Evolutionary conservation across 1,140 invertebrate species (phyloP).

Genomic region (Chrysomallon squamiferum): DNA sequence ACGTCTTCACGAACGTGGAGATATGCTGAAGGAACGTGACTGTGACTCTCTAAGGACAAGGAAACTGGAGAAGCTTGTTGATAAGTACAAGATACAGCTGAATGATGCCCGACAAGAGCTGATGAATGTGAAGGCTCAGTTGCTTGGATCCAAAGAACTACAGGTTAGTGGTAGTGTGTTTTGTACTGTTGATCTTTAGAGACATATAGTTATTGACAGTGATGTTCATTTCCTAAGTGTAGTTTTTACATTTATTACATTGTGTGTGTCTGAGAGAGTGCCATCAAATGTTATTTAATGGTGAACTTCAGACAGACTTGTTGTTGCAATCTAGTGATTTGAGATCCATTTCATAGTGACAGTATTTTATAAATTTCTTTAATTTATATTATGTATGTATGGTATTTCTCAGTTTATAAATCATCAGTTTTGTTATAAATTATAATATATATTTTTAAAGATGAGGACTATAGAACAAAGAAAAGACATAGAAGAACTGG

Average conservation of each 20-base stretch:
- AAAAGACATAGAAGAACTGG: conserved; percentile 55
- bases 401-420: no score
- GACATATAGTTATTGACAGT: no score
- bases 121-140: conserved; percentile 57
- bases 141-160: conserved; percentile 56
- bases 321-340: no score
- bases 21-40: conserved; percentile 56
- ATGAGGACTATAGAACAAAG: conserved; percentile 55
- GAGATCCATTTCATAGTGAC: no score
- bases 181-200: no score
- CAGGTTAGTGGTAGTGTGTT: conserved; percentile 54
- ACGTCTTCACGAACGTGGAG: conserved; percentile 43
- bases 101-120: conserved; percentile 50
- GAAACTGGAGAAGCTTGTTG: conserved; percentile 55
- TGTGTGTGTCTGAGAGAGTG: no score
- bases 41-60: conserved; percentile 45
- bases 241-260: no score
- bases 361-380: no score
- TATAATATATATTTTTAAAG: conserved; percentile 22
- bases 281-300: no score
- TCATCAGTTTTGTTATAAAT: background rate
- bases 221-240: no score
- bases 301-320: no score
- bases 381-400: no score
- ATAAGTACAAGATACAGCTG: conserved; percentile 60